Conservation (phyloP, 1,140 invertebrate genomes). For the Lepidurus apus region DNA sequence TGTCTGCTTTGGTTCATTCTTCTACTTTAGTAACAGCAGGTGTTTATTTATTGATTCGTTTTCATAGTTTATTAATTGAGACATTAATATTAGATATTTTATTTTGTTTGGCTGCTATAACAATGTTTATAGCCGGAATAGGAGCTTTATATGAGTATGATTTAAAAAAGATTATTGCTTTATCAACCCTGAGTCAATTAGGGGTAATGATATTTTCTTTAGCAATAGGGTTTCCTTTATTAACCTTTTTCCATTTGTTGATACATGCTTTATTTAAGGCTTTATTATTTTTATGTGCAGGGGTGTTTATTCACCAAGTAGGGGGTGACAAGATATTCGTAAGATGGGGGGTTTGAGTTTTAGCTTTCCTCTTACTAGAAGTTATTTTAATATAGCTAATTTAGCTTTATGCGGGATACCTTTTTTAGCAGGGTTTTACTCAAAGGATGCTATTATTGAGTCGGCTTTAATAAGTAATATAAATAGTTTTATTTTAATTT, state of each 20-base stretch:
- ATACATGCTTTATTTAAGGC: slow-evolving; percentile 60
- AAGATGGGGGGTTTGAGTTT: slow-evolving; percentile 47
- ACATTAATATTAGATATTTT: slow-evolving; percentile 43
- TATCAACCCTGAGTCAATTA: slow-evolving; percentile 63
- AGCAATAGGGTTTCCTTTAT: slow-evolving; percentile 44
- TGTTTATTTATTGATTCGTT: slow-evolving; percentile 61
- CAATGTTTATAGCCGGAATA: slow-evolving; percentile 57
- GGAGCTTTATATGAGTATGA: slow-evolving; percentile 57
- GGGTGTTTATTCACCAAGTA: slow-evolving; percentile 56
- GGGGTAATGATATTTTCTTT: slow-evolving; percentile 59
- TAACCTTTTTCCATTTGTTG: slow-evolving; percentile 59
- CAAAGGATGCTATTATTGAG: slow-evolving; percentile 59
- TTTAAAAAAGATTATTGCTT: slow-evolving; percentile 65
- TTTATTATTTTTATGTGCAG: slow-evolving; percentile 57
- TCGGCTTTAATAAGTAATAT: slow-evolving; percentile 47
- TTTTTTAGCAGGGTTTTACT: slow-evolving; percentile 59
- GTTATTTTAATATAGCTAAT: slow-evolving; percentile 50
- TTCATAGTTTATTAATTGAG: slow-evolving; percentile 46
- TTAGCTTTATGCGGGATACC: slow-evolving; percentile 52
- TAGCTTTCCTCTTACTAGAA: slow-evolving; percentile 46
- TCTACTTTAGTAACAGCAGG: slow-evolving; percentile 66
- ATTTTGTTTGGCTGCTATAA: slow-evolving; percentile 48
- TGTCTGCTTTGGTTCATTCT: slow-evolving; percentile 66
- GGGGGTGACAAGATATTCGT: slow-evolving; percentile 58
- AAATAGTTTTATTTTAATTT: slow-evolving; percentile 50